Base-by-base conservation (phyloP, 2,113 vertebrate species). In the Chitala chitala region DNA sequence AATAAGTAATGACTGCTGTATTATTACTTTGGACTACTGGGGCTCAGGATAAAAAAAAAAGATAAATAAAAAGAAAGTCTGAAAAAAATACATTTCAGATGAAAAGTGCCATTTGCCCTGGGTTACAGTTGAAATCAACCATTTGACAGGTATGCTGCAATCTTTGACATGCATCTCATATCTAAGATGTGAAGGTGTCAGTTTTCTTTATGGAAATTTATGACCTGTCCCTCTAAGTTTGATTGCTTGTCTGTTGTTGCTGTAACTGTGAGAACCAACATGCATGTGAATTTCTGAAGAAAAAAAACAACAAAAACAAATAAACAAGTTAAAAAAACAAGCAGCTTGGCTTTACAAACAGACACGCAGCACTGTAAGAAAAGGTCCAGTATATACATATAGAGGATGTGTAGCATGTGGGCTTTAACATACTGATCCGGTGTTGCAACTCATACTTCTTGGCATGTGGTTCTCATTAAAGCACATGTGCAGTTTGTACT, bases 111-210 rank as follows among this genome's bases (percentile, higher is more conserved):
- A 69, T 79, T 83, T 77, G 79, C 81, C 71, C 70, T 56, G 76
- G 78, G 84, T 86, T 83, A 78, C 70, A 69, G 77, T 83, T 84
- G 82, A 79, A 86, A 86, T 86, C 83, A 86, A 86, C 86, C 83
- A 83, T 69, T 63, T 58, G 78, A 83, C 84, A 84, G 71, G 79
- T 69, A 80, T 38, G 69, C 66, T 33, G 72, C 53, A 64, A 80
- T 76, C 77, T 83, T 78, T 82, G 78, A 82, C 81, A 82, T 76
- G 71, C 17, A 44, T 65, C 40, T 68, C 24, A 33, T 70, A 66
- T 84, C 79, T 78, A 68, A 80, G 75, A 70, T 72, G 69, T 51
- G 38, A 5, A 22, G 76, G 75, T 75, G 55, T 83, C 79, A 77
- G 50, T 86, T 81, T 86, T 81, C 75, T 76, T 83, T 84, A 76